Percentiles rank a stretch among this genome's conserved stretches.
Conservation (phyloP, 2,888 invertebrate genomes). For the Byasa hedistus region DNA sequence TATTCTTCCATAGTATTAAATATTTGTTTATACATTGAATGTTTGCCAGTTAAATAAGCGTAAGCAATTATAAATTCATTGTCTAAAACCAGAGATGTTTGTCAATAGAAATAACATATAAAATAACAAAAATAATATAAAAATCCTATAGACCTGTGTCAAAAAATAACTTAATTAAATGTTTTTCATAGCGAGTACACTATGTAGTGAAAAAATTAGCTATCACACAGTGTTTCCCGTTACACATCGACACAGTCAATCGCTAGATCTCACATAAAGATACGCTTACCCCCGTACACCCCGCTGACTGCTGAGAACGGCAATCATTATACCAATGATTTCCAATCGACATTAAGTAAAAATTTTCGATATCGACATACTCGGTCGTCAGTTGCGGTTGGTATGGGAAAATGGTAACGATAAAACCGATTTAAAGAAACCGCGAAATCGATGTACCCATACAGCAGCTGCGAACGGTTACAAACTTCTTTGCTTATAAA, state of each 20-base stretch:
- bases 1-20: too few relatives aligned
- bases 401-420: slow-evolving; percentile 56
- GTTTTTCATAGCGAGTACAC: background rate
- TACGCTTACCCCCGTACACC: slow-evolving; percentile 61
- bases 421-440: slow-evolving; percentile 28
- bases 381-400: slow-evolving; percentile 56
- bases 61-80: too few relatives aligned
- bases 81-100: too few relatives aligned
- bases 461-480: slow-evolving; percentile 30
- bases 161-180: background rate
- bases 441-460: slow-evolving; percentile 37
- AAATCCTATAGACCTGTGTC: background rate
- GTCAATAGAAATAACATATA: too few relatives aligned
- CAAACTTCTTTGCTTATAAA: slow-evolving; percentile 10
- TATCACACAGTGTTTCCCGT: slow-evolving; percentile 31
- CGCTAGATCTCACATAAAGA: slow-evolving; percentile 73
- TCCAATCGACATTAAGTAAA: slow-evolving; percentile 51
- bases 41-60: too few relatives aligned
- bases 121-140: background rate
- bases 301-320: slow-evolving; percentile 70
- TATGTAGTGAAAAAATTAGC: slow-evolving; percentile 17
- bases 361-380: slow-evolving; percentile 65
- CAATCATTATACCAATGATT: slow-evolving; percentile 60
- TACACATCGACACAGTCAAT: slow-evolving; percentile 56
- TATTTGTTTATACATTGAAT: too few relatives aligned